phyloP scores from a whole-genome alignment of 1,140 invertebrate genomes.

The Zaprionus vittiger region DNA sequence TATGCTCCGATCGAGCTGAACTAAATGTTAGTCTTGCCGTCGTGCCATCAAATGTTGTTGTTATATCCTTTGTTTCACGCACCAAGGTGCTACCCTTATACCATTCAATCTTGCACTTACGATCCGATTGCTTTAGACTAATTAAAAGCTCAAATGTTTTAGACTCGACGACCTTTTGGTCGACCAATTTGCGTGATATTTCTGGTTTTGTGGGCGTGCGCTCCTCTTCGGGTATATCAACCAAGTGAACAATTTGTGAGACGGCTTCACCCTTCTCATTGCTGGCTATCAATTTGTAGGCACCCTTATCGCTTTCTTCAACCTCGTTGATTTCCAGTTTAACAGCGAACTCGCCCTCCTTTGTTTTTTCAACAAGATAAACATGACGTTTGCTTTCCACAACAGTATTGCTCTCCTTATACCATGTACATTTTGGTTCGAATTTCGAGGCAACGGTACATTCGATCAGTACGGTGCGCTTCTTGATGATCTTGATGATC shows the following conservation, averaged over 20 bases:
- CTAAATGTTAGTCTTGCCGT: slow-evolving; percentile 90
- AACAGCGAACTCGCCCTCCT: slow-evolving; percentile 90
- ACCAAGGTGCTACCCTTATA: slow-evolving; percentile 92
- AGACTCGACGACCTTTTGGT: slow-evolving; percentile 89
- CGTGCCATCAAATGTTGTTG: slow-evolving; percentile 91
- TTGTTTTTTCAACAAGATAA: slow-evolving; percentile 72
- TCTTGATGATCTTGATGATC: slow-evolving; percentile 94
- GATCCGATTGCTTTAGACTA: slow-evolving; percentile 89
- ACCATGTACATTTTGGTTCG: slow-evolving; percentile 95
- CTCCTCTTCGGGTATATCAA: slow-evolving; percentile 89
- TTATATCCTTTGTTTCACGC: slow-evolving; percentile 89
- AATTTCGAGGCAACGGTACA: slow-evolving; percentile 95
- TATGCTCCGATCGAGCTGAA: slow-evolving; percentile 88
- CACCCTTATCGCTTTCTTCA: slow-evolving; percentile 91
- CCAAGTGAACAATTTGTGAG: slow-evolving; percentile 94
- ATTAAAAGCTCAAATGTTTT: slow-evolving; percentile 92
- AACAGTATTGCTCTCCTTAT: slow-evolving; percentile 92
- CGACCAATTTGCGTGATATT: slow-evolving; percentile 89
- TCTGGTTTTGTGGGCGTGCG: slow-evolving; percentile 86
- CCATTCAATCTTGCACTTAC: slow-evolving; percentile 93
- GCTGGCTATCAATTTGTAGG: slow-evolving; percentile 95
- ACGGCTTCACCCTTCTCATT: slow-evolving; percentile 97
- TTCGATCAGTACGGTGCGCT: slow-evolving; percentile 95
- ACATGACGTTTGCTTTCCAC: slow-evolving; percentile 87
- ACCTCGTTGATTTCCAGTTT: slow-evolving; percentile 94